Conservation (phyloP, 2,113 vertebrate species). For the Porphyrio hochstetteri region DNA sequence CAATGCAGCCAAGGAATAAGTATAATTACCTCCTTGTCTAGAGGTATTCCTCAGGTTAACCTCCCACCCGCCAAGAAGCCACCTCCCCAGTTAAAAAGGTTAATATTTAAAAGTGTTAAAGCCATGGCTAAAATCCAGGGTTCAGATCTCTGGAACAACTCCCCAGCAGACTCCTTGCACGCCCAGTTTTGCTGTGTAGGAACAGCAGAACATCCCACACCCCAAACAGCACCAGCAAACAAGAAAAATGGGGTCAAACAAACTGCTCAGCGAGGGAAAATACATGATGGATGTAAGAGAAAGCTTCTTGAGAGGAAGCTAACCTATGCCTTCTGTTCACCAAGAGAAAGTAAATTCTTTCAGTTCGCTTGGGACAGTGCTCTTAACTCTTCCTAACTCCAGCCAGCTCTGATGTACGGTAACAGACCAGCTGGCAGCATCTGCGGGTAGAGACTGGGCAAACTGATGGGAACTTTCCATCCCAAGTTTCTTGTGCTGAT, state of each 20-base stretch:
- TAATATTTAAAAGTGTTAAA: neutral
- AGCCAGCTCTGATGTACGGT: neutral
- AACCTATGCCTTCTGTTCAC: neutral
- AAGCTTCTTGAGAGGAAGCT: neutral
- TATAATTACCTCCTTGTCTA: slow-evolving; percentile 1
- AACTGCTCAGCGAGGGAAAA: neutral
- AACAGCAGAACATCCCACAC: neutral
- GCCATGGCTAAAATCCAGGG: neutral
- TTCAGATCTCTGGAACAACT: neutral
- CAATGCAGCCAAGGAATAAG: slow-evolving; percentile 18
- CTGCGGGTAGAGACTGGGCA: neutral
- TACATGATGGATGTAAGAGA: neutral
- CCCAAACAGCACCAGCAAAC: neutral
- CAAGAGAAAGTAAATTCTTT: neutral
- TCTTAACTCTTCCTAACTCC: neutral
- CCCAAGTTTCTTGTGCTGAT: neutral
- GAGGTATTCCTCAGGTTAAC: slow-evolving; percentile 15
- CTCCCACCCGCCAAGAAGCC: neutral
- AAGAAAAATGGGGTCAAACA: neutral
- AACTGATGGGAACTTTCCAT: slow-evolving; percentile 13
- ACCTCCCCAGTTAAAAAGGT: neutral
- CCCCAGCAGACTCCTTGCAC: neutral
- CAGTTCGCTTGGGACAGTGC: neutral
- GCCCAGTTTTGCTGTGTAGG: neutral
- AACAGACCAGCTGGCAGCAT: neutral